phyloP scores from a whole-genome alignment of 2,797 vertebrate species.

The Urosaurus nigricauda region DNA sequence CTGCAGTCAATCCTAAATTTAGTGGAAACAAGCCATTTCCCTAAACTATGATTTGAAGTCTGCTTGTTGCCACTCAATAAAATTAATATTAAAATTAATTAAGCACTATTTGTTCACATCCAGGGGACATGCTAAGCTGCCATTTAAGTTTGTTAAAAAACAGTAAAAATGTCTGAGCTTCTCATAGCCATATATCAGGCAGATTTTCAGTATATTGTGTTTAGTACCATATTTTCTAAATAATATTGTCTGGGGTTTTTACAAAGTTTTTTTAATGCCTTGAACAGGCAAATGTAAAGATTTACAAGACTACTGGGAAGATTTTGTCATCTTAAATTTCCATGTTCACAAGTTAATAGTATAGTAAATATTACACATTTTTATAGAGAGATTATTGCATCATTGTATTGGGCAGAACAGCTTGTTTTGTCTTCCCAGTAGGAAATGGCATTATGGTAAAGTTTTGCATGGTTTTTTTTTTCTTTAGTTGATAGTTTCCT shows the following conservation, averaged over 20 bases:
- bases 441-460: background rate
- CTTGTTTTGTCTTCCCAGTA: constrained; percentile 17
- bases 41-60: background rate
- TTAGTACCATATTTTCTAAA: background rate
- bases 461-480: background rate
- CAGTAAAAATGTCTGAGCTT: background rate
- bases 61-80: background rate
- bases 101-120: background rate
- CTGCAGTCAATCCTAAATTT: background rate
- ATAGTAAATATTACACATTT: constrained; percentile 32
- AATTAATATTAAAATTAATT: background rate
- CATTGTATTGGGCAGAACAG: constrained; percentile 2
- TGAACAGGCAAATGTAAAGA: constrained; percentile 3
- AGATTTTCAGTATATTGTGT: background rate
- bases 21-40: background rate
- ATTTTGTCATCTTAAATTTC: constrained; percentile 21
- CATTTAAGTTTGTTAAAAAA: background rate
- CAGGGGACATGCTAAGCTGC: background rate
- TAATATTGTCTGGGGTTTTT: background rate
- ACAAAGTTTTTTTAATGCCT: background rate
- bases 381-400: constrained; percentile 20
- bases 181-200: background rate
- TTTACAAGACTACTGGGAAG: constrained; percentile 41
- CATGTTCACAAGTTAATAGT: constrained; percentile 24
- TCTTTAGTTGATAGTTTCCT: background rate